Conservation (phyloP, 2,113 vertebrate species). For the Clarias gariepinus region DNA sequence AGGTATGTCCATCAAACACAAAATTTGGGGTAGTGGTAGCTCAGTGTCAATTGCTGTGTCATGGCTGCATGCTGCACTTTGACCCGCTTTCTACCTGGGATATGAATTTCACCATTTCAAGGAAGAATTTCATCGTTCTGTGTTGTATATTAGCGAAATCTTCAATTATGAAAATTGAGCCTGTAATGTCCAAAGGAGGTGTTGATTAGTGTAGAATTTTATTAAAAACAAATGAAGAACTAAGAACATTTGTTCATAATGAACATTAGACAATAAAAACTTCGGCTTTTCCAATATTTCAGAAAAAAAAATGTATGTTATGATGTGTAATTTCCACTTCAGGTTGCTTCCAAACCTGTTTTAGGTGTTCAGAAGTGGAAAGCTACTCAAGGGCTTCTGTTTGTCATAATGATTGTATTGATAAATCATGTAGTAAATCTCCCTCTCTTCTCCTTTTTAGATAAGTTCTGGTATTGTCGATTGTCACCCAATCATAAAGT, state of each 20-base stretch:
- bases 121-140: too few relatives aligned
- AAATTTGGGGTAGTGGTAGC: too few relatives aligned
- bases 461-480: slow-evolving; percentile 99
- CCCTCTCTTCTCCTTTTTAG: slow-evolving; percentile 66
- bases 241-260: background rate
- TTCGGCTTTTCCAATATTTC: background rate
- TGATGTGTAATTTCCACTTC: background rate
- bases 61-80: too few relatives aligned
- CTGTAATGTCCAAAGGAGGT: background rate
- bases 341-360: background rate
- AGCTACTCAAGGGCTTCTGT: background rate
- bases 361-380: background rate
- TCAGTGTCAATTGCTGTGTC: too few relatives aligned
- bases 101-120: too few relatives aligned
- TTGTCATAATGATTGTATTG: background rate
- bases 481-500: slow-evolving; percentile 99
- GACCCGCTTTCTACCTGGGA: too few relatives aligned
- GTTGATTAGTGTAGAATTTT: background rate
- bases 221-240: background rate
- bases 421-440: background rate
- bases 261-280: background rate
- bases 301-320: background rate
- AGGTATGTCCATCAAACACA: background rate
- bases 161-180: background rate
- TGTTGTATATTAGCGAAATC: too few relatives aligned